Evolutionary conservation across 2,113 vertebrate genomes (phyloP).

Genomic region (Percopsis transmontana): DNA sequence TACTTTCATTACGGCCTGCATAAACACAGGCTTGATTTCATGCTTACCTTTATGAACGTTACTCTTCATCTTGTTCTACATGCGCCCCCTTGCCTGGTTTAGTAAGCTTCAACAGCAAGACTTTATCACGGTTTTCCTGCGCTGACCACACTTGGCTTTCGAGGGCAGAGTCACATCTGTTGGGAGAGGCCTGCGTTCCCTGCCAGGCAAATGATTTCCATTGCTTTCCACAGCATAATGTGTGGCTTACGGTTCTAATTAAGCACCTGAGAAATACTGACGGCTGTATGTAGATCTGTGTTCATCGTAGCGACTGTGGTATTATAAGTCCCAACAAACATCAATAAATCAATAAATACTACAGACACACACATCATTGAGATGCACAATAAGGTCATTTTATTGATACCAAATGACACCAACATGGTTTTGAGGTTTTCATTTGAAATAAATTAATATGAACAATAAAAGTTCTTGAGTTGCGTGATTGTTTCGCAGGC

Average conservation of each 20-base stretch:
- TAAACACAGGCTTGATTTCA: too few species aligned
- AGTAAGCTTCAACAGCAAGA: too few species aligned
- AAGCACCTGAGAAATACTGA: too few species aligned
- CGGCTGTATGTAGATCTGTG: slow-evolving; percentile 15
- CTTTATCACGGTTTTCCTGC: too few species aligned
- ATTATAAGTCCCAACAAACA: not conserved
- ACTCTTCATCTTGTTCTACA: too few species aligned
- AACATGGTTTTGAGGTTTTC: not conserved
- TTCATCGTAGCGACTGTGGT: slow-evolving; percentile 16
- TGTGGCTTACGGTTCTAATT: slow-evolving; percentile 41
- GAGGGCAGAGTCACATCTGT: slow-evolving; percentile 59
- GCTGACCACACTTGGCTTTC: too few species aligned
- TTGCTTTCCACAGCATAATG: slow-evolving; percentile 48
- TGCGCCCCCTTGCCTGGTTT: too few species aligned
- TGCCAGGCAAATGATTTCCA: slow-evolving; percentile 53
- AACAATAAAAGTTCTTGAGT: not conserved
- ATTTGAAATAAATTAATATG: slow-evolving; percentile 22
- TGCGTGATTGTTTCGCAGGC: slow-evolving; percentile 10
- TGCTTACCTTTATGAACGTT: too few species aligned
- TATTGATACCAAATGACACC: slow-evolving; percentile 48
- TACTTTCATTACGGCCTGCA: too few species aligned
- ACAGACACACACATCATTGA: slow-evolving; percentile 11
- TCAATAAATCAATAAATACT: slow-evolving; percentile 19
- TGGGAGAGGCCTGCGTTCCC: slow-evolving; percentile 32
- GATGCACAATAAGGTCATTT: slow-evolving; percentile 42